Evolutionary conservation across 1,140 invertebrate genomes (phyloP), one percentile per base, ranked within the genome.

Genomic region (Papilio dardanus): DNA sequence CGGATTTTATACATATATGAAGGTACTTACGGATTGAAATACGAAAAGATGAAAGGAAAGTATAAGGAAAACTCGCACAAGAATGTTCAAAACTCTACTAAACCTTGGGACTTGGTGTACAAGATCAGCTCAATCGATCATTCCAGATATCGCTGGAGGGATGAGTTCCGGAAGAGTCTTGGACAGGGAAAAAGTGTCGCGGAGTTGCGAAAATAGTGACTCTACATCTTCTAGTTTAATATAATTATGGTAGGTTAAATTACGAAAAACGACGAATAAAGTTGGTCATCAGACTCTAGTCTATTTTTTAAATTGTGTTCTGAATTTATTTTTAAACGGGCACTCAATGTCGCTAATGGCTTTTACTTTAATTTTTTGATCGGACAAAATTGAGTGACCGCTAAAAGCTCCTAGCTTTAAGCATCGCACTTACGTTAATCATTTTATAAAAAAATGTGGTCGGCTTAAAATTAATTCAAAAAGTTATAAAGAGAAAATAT

Each of bases 391-490:
- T 28, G 54, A 62, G 21, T 30, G 54, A 14, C 24, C 54, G 24
- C 24, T 62, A 62, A 62, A 30, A 62, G 54, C 54, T 28, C 21
- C 21, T 54, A 24, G 50, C 50, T 28, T 54, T 28, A 62, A 62
- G 21, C 24, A 62, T 28, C 24, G 54, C 24, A 28, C 3, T 62
- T 46, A 19, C 19, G 2, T 19, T 7, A 7, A 16, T 46, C 8
- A n/a, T 46, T n/a, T 6, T 19, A 46, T n/a, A 19, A 42, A 46
- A 46, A 46, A 46, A 1, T 40, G 3, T 16, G n/a, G 6, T 2
- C 7, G n/a, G 19, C n/a, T 46, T 1, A 46, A 46, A 46, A 19
- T 46, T n/a, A 7, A 46, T 46, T 6, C n/a, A 46, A 46, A 46
- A n/a, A 5, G 5, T 16, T 6, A 19, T 46, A 0, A 0, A 46